Evolutionary conservation across 2,888 invertebrate species (phyloP).

Genomic region (Pseudanteris insignis): DNA sequence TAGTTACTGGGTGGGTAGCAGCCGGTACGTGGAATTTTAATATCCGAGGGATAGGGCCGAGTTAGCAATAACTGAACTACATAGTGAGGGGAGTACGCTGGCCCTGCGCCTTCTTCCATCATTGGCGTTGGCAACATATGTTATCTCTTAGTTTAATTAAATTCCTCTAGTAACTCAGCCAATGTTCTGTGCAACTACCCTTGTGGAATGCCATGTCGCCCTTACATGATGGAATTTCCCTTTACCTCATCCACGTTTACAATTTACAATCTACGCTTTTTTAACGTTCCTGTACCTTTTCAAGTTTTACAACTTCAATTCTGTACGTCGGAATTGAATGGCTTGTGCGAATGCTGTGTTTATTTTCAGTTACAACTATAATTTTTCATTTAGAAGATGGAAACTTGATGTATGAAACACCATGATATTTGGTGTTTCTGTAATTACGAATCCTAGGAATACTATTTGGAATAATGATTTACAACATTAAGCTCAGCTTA

Average conservation of each 20-base stretch:
- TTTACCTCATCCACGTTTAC: conserved; percentile 1
- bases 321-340: no score
- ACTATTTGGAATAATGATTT: no score
- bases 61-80: conserved; percentile 62
- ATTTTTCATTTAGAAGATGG: no score
- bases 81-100: conserved; percentile 47
- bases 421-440: no score
- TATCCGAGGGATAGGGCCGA: conserved; percentile 59
- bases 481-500: no score
- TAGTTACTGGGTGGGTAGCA: conserved; percentile 45
- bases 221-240: conserved; percentile 31
- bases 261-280: conserved; percentile 8
- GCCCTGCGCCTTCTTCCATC: conserved; percentile 42
- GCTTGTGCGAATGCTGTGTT: no score
- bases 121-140: conserved; percentile 63
- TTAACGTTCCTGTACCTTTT: not conserved
- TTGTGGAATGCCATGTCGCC: conserved; percentile 54
- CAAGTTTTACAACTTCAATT: no score
- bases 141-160: conserved; percentile 73
- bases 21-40: conserved; percentile 66
- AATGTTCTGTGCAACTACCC: conserved; percentile 48
- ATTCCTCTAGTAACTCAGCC: conserved; percentile 67
- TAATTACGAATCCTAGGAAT: no score
- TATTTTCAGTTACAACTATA: no score
- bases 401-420: no score